A percentile compares a stretch with the other conserved stretches of the same genome.
phyloP scores from a whole-genome alignment of 1,140 invertebrate species.

The Belonocnema kinseyi region DNA sequence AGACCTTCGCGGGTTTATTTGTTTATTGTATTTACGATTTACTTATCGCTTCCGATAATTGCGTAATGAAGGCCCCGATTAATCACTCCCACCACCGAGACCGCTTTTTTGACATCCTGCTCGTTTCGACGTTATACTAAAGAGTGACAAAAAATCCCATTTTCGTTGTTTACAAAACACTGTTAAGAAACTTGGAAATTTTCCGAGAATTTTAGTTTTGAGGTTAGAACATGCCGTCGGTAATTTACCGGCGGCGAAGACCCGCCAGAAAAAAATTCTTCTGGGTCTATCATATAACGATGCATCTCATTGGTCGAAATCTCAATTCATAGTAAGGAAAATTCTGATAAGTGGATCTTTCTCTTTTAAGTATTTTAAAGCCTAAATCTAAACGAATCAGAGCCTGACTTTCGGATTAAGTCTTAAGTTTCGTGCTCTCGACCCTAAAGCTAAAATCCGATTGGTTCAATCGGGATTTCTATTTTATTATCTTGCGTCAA shows the following conservation, averaged over 20 bases:
- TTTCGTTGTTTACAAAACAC: conserved; percentile 30
- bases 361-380: too few species aligned
- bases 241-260: neutral
- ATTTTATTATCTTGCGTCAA: too few species aligned
- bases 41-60: conserved; percentile 14
- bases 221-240: neutral
- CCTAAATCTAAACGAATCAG: neutral
- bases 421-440: neutral
- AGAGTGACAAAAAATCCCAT: conserved; percentile 4
- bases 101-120: conserved; percentile 9
- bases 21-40: conserved; percentile 18
- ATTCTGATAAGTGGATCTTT: too few species aligned
- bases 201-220: conserved; percentile 16
- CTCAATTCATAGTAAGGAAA: too few species aligned
- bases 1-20: conserved; percentile 16
- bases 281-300: neutral
- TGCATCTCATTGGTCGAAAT: too few species aligned
- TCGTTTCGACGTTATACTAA: conserved; percentile 3
- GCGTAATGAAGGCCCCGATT: conserved; percentile 25
- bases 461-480: neutral
- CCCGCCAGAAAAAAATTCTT: neutral
- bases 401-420: too few species aligned
- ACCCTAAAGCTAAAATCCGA: neutral
- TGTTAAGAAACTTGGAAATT: conserved; percentile 11
- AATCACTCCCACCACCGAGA: neutral